Evolutionary conservation across 1,140 invertebrate genomes (phyloP), one percentile per base, ranked within the genome.

Genomic region (Arion vulgaris): DNA sequence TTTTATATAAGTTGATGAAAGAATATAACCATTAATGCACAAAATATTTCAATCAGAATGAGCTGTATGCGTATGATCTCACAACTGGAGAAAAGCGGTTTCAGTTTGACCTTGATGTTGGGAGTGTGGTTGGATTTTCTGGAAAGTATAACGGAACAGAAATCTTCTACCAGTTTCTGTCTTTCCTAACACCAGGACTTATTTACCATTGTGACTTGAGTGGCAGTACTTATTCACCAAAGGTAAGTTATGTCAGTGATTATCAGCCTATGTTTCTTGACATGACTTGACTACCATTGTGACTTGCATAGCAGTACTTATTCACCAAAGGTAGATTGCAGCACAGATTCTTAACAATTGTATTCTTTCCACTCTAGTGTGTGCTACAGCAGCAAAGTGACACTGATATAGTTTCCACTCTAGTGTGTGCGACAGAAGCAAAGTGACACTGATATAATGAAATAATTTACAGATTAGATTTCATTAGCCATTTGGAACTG

Each of bases 231-330:
- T 92, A 95, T 38, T 93, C 94, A 77, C 94, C 96, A 79, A 95
- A 94, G 89, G 95, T 96, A 88, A 93, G 93, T n/a, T 57, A 45
- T 5, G n/a, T n/a, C n/a, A n/a, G n/a, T n/a, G n/a, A n/a, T n/a
- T n/a, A n/a, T n/a, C n/a, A n/a, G n/a, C n/a, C 95, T 95, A 68
- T 99, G 98, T 0, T 99, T 99, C 92, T 94, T 99, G 32, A 96
- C 95, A 68, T 98, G 96, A 32, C 95, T 96, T 81, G 98, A 99
- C 89, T 99, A 98, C 91, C 95, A 94, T 71, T 96, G 96, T 85
- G 96, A 98, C 93, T 94, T 99, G 83, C 94, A 93, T 26, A 94
- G 94, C 77, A 92, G 94, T 23, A 93, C 94, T 0, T 92, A 95
- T 38, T 93, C 94, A 77, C 94, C 96, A 79, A 95, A 94, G 89